Percentiles rank a stretch among this genome's conserved stretches.
phyloP scores from a whole-genome alignment of 2,888 invertebrate genomes.

The Cerastis leucographa region DNA sequence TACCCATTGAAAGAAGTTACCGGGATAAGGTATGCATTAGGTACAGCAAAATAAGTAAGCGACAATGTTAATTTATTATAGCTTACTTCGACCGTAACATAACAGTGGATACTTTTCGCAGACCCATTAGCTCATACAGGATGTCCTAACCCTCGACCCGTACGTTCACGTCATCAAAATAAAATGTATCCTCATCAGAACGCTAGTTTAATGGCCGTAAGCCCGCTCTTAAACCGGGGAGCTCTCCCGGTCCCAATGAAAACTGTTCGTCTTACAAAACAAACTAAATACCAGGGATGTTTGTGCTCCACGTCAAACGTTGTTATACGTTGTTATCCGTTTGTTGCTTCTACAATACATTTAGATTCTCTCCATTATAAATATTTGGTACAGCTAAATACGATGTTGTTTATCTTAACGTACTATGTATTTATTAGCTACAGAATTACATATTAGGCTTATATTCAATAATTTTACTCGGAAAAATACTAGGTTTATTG shows the following conservation, averaged over 20 bases:
- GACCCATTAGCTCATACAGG: slow-evolving; percentile 31
- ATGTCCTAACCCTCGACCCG: slow-evolving; percentile 1
- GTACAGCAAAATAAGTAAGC: not conserved
- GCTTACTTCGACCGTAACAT: slow-evolving; percentile 6
- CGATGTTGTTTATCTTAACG: not conserved
- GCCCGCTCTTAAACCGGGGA: slow-evolving; percentile 42
- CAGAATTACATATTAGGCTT: not conserved
- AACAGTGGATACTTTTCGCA: slow-evolving; percentile 4
- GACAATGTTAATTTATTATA: slow-evolving; percentile 10
- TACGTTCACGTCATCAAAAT: slow-evolving; percentile 27
- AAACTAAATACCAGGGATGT: slow-evolving; percentile 71
- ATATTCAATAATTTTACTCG: not conserved
- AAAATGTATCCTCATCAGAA: slow-evolving; percentile 45
- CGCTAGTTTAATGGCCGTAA: slow-evolving; percentile 35
- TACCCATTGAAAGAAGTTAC: too few species aligned
- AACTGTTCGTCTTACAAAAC: slow-evolving; percentile 70
- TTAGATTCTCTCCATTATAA: slow-evolving; percentile 50
- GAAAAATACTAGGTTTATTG: not conserved
- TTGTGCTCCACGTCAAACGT: slow-evolving; percentile 70
- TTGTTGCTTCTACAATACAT: slow-evolving; percentile 62
- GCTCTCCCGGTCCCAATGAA: slow-evolving; percentile 58
- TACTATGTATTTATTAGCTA: not conserved
- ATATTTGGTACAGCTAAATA: slow-evolving; percentile 18
- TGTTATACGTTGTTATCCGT: slow-evolving; percentile 69
- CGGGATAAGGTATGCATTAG: too few species aligned